Evolutionary conservation across 2,797 vertebrate species (phyloP).

Genomic region (Trichosurus vulpecula): DNA sequence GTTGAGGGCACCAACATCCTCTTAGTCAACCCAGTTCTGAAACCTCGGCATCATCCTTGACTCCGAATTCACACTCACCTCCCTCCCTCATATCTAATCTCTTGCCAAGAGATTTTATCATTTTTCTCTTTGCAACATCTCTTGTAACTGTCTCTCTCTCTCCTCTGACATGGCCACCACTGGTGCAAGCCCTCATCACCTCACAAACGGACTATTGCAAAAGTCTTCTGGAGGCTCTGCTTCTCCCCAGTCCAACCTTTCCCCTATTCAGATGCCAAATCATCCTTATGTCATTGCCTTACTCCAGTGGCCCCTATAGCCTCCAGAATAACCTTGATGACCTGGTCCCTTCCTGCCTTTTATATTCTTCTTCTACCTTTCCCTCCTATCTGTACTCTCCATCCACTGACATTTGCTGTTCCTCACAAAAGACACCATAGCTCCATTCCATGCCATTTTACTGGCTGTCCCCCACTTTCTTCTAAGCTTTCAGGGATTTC

Average conservation of each 20-base stretch:
- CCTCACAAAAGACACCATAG: not conserved
- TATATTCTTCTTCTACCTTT: rapidly evolving
- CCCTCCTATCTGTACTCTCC: not conserved
- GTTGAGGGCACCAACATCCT: not conserved
- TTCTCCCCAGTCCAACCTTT: not conserved
- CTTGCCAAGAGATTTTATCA: not conserved
- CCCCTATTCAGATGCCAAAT: not conserved
- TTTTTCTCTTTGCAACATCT: not conserved
- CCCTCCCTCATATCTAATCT: not conserved
- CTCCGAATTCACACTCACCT: not conserved
- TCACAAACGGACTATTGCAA: not conserved
- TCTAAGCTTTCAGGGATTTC: not conserved
- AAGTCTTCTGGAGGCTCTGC: too few species aligned
- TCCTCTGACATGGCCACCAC: not conserved
- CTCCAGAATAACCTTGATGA: too few species aligned
- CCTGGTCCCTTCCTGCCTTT: not conserved
- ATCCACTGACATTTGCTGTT: not conserved
- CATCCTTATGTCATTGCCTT: not conserved
- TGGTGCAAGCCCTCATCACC: not conserved
- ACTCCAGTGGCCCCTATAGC: too few species aligned
- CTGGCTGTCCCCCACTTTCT: not conserved
- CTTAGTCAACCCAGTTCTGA: too few species aligned
- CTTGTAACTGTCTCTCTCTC: not conserved
- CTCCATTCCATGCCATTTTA: not conserved
- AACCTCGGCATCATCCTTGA: not conserved